Conservation (phyloP, 2,888 invertebrate genomes). For the Aromia moschata region DNA sequence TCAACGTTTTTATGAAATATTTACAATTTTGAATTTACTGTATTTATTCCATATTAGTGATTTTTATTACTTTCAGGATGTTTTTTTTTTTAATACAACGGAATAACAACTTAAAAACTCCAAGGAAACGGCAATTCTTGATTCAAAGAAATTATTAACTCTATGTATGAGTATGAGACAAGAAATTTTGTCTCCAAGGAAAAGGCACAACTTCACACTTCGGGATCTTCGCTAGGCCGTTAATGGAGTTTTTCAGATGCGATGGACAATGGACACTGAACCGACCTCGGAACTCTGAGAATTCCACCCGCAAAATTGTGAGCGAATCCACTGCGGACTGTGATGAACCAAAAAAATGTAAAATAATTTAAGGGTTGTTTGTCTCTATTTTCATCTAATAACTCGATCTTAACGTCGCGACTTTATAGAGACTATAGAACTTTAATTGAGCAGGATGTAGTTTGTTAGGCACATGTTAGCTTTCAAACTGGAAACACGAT, state of each 20-base stretch:
- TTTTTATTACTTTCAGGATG: no score
- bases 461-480: not conserved
- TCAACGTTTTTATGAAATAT: no score
- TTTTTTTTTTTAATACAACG: no score
- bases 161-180: no score
- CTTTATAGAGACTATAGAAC: not conserved
- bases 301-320: conserved; percentile 46
- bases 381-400: not conserved
- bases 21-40: no score
- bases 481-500: not conserved
- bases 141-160: no score
- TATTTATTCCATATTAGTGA: no score
- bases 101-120: no score
- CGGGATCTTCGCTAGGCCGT: conserved; percentile 52
- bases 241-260: conserved; percentile 55
- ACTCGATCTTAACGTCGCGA: not conserved
- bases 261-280: conserved; percentile 52
- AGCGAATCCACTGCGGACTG: conserved; percentile 33
- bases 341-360: conserved; percentile 44
- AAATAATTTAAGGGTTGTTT: conserved; percentile 35
- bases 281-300: conserved; percentile 49
- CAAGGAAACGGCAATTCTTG: no score
- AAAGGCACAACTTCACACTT: conserved; percentile 48
- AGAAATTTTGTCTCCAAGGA: conserved; percentile 48
- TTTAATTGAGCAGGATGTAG: conserved; percentile 6